Percentiles rank a stretch among this genome's conserved stretches.
Conservation (phyloP, 2,888 invertebrate genomes). For the Drosophila anomelani region DNA sequence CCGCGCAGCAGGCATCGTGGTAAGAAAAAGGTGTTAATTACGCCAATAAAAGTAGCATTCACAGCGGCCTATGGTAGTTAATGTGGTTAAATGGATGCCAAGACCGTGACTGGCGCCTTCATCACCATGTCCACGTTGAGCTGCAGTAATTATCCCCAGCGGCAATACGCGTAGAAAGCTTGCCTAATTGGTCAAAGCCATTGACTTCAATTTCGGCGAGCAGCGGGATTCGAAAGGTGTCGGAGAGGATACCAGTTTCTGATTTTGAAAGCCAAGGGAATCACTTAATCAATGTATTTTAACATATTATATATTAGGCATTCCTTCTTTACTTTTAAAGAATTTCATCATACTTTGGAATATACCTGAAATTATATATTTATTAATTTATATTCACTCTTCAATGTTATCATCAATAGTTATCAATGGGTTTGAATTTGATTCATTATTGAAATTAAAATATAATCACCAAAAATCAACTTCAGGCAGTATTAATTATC, state of each 20-base stretch:
- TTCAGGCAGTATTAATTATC: neutral
- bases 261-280: neutral
- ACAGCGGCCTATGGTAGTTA: conserved; percentile 65
- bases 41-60: conserved; percentile 75
- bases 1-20: conserved; percentile 81
- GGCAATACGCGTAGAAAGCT: conserved; percentile 59
- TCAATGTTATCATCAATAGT: neutral
- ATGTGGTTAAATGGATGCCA: conserved; percentile 61
- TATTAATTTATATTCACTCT: neutral
- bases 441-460: neutral
- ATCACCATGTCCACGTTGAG: conserved; percentile 36
- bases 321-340: no score
- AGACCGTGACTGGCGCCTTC: conserved; percentile 49
- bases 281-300: neutral
- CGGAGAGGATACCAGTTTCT: conserved; percentile 18
- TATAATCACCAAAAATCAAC: neutral
- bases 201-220: conserved; percentile 42
- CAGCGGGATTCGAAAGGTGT: conserved; percentile 32
- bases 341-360: no score
- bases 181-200: conserved; percentile 60
- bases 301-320: no score
- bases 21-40: conserved; percentile 79
- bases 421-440: neutral
- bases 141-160: conserved; percentile 48
- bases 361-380: neutral